A percentile compares a stretch with the other conserved stretches of the same genome.
Evolutionary conservation across 1,140 invertebrate genomes (phyloP).

Genomic region (Drosophila paulistorum): DNA sequence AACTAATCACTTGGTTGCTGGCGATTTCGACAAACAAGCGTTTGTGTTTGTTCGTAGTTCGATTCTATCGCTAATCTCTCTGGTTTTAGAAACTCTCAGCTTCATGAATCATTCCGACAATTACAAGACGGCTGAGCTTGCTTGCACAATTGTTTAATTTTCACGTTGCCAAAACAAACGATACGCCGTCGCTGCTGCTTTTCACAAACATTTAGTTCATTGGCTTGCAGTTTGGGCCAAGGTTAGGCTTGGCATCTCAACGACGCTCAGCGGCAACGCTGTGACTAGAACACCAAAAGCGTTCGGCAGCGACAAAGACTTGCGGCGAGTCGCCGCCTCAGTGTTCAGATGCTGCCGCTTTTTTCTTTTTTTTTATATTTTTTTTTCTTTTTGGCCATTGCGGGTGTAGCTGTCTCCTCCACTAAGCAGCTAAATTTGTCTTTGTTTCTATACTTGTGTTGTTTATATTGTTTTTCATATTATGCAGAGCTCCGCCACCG

Average conservation of each 20-base stretch:
- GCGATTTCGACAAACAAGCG: too few species aligned
- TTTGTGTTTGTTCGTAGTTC: slow-evolving; percentile 19
- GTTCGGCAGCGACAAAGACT: slow-evolving; percentile 23
- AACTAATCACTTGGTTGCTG: slow-evolving; percentile 34
- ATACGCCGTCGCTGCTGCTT: slow-evolving; percentile 46
- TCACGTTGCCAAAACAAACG: slow-evolving; percentile 65
- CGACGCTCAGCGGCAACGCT: slow-evolving; percentile 24
- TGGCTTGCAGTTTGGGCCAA: slow-evolving; percentile 79
- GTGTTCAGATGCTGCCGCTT: slow-evolving; percentile 35
- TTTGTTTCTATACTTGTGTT: slow-evolving; percentile 4
- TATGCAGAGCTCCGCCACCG: slow-evolving; percentile 54
- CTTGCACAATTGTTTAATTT: slow-evolving; percentile 81
- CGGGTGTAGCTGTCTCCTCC: not conserved
- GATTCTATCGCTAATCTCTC: slow-evolving; percentile 21
- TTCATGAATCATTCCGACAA: slow-evolving; percentile 67
- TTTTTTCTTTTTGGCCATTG: slow-evolving; percentile 46
- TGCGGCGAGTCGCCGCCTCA: slow-evolving; percentile 30
- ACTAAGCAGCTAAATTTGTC: slow-evolving; percentile 1
- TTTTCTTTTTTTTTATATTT: slow-evolving; percentile 10
- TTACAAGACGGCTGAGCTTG: slow-evolving; percentile 50
- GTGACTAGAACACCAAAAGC: slow-evolving; percentile 54
- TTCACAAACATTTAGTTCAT: slow-evolving; percentile 82
- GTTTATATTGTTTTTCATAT: slow-evolving; percentile 41
- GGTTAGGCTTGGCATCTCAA: slow-evolving; percentile 70
- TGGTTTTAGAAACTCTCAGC: slow-evolving; percentile 12